Evolutionary conservation across 2,113 vertebrate species (phyloP), one percentile per base, ranked within the genome.

Genomic region (Rhinogobius similis): DNA sequence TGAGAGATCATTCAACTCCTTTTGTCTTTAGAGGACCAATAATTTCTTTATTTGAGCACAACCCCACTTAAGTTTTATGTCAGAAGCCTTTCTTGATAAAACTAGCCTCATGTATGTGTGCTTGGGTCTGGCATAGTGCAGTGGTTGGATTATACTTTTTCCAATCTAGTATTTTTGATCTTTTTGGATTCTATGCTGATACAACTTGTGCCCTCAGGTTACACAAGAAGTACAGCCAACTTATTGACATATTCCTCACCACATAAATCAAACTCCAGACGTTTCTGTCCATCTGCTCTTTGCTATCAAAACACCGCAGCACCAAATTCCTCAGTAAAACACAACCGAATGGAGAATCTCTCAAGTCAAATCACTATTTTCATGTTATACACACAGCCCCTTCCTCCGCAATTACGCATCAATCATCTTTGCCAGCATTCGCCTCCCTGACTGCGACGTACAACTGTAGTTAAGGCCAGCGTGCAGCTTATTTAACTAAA

Each of bases 401-500:
- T 68, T 68, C 79, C 62, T 63, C 44, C 75, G 38, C 66, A 77
- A 87, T 81, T 65, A 79, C 62, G 73, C 76, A 82, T 73, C 78
- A 74, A 62, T 82, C 79, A 83, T 72, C 74, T 55, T 41, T 48
- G 43, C 50, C 29, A 50, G 38, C 62, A 61, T 70, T 81, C 73
- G 26, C 69, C 61, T 48, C 52, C 46, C 43, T 63, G 55, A 46
- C 77, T 73, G 36, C 78, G 81, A 80, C 67, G 75, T 78, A 79
- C 69, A 74, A 79, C 58, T 77, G 65, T 39, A 76, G 73, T 41
- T 59, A 79, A 77, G 82, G 55, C 23, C 69, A n/a, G 73, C 62
- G 59, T 43, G 9, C 50, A 36, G 78, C 86, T 88, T 86, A 84
- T 88, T 89, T 81, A 32, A 70, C 90, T 89, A 87, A 89, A 91